A percentile compares a stretch with the other conserved stretches of the same genome.
Conservation (phyloP, 1,140 invertebrate genomes). For the Phymastichus coffea region DNA sequence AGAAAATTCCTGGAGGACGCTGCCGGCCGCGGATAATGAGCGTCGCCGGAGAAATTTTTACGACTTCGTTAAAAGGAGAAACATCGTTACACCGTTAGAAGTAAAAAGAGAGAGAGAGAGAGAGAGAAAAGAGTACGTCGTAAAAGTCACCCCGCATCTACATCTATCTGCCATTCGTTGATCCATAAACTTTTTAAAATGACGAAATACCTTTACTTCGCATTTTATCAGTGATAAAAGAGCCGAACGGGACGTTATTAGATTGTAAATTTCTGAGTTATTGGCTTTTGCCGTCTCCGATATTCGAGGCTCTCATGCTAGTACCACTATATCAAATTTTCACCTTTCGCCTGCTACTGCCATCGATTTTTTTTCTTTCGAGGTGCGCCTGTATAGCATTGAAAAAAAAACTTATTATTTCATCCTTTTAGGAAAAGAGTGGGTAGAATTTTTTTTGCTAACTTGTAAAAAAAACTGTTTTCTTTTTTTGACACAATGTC, state of each 20-base stretch:
- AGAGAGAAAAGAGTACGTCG: no score
- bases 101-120: no score
- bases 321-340: no score
- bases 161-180: no score
- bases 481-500: no score
- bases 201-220: not conserved
- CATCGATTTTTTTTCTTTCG: no score
- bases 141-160: constrained; percentile 1
- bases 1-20: constrained; percentile 40
- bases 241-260: not conserved
- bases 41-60: constrained; percentile 7
- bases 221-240: not conserved
- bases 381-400: not conserved
- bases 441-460: no score
- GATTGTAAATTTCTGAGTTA: not conserved
- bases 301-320: no score
- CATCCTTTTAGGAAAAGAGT: no score
- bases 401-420: not conserved
- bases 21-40: constrained; percentile 5
- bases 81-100: no score
- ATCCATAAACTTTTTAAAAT: constrained; percentile 2
- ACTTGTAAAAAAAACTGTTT: no score
- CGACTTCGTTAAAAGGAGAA: constrained; percentile 13
- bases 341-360: no score
- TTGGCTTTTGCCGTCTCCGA: not conserved